Conservation (phyloP, 1,140 invertebrate species). For the Eupristina koningsbergeri region DNA sequence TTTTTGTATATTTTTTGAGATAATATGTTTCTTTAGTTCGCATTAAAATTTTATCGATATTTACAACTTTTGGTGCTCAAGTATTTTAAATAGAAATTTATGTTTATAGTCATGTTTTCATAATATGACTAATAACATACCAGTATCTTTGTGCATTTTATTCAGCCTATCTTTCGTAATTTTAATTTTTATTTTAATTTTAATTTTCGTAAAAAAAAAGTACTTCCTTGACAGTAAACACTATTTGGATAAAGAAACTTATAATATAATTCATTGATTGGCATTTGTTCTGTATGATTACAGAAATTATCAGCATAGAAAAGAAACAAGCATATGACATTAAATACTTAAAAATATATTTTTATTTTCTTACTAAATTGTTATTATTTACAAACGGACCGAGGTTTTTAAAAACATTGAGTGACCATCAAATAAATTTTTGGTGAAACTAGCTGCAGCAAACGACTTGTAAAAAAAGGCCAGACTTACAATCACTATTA, state of each 20-base stretch:
- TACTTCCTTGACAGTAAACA: conserved; percentile 1
- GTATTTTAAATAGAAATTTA: neutral
- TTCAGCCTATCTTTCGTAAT: neutral
- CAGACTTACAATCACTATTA: neutral
- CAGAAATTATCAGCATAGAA: neutral
- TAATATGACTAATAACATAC: neutral
- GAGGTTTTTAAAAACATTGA: too few species aligned
- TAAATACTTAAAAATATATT: too few species aligned
- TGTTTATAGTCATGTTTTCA: neutral
- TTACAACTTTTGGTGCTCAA: too few species aligned
- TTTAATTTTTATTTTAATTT: too few species aligned
- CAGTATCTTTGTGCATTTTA: neutral
- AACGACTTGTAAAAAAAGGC: neutral
- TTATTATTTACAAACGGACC: too few species aligned
- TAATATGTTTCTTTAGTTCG: too few species aligned
- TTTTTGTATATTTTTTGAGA: too few species aligned
- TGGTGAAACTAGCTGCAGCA: too few species aligned
- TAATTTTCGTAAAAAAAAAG: too few species aligned
- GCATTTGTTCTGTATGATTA: neutral
- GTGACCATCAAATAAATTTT: too few species aligned
- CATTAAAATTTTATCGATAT: too few species aligned
- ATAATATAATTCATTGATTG: neutral
- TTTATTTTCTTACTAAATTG: too few species aligned
- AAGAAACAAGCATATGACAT: neutral
- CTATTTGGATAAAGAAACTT: neutral